Percentiles rank a stretch among this genome's conserved stretches.
These are phyloP conservation scores for Megalopta genalis DNA, from an alignment of 1,140 invertebrate genomes.

Conservation along the genomic window DNA sequence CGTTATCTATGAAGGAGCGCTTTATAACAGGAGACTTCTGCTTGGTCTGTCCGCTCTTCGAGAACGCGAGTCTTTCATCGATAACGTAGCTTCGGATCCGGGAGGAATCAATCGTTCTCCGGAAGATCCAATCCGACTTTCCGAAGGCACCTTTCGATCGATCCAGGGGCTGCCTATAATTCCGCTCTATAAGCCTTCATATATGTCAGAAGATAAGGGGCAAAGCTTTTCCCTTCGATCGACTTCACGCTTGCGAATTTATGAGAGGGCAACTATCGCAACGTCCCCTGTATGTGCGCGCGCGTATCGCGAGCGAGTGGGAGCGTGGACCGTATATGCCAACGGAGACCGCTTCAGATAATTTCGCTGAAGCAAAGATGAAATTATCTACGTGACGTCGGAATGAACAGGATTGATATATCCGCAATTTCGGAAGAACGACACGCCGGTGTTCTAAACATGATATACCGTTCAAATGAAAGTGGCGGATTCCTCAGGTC, in stretches of 20 bases:
- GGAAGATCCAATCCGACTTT: slow-evolving; percentile 18
- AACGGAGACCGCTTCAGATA: too few relatives aligned
- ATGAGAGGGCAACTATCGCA: slow-evolving; percentile 12
- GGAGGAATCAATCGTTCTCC: slow-evolving; percentile 28
- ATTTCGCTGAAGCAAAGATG: too few relatives aligned
- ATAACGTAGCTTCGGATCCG: background rate
- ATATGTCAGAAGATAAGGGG: slow-evolving; percentile 26
- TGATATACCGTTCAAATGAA: too few relatives aligned
- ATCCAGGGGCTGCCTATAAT: slow-evolving; percentile 23
- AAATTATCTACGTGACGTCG: too few relatives aligned
- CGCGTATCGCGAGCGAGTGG: too few relatives aligned
- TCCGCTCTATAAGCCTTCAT: slow-evolving; percentile 31
- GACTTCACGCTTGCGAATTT: slow-evolving; percentile 33
- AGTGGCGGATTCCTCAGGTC: too few relatives aligned
- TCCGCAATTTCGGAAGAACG: too few relatives aligned
- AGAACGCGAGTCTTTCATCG: background rate
- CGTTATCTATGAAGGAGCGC: background rate
- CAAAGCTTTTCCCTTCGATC: slow-evolving; percentile 25
- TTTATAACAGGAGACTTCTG: background rate
- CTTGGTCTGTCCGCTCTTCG: background rate
- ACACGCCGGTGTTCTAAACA: too few relatives aligned
- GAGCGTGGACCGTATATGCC: too few relatives aligned
- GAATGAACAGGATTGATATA: too few relatives aligned
- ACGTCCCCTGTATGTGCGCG: background rate
- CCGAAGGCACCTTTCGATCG: slow-evolving; percentile 1